Conservation (phyloP, 2,797 vertebrate genomes). For the Australoheros facetus region DNA sequence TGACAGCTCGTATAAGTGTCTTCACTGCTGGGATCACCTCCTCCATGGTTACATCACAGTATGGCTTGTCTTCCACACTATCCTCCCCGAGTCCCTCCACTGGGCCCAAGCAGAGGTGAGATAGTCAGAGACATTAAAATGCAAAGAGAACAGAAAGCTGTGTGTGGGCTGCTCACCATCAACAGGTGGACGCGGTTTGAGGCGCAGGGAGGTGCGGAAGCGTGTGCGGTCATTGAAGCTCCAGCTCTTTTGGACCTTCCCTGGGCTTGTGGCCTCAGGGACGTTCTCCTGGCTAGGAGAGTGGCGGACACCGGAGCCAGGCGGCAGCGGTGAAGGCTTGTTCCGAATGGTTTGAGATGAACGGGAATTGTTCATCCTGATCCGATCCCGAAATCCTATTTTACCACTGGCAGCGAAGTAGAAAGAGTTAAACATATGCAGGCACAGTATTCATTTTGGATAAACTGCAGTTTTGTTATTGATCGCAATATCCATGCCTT, state of each 20-base stretch:
- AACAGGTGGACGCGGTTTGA: slow-evolving; percentile 84
- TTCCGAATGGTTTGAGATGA: slow-evolving; percentile 84
- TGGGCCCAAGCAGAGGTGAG: slow-evolving; percentile 41
- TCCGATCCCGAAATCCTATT: slow-evolving; percentile 94
- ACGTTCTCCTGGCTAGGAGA: slow-evolving; percentile 91
- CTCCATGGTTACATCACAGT: slow-evolving; percentile 91
- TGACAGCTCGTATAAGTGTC: slow-evolving; percentile 92
- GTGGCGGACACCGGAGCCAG: slow-evolving; percentile 78
- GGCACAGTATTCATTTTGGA: neutral
- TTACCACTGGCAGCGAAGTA: slow-evolving; percentile 80
- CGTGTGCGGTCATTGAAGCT: slow-evolving; percentile 97
- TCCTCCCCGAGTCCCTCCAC: slow-evolving; percentile 88
- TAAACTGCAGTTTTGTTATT: slow-evolving; percentile 15
- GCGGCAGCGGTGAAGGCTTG: slow-evolving; percentile 82
- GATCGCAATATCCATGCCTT: slow-evolving; percentile 44
- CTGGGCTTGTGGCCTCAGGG: slow-evolving; percentile 86
- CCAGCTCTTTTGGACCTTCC: slow-evolving; percentile 98
- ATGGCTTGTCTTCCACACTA: slow-evolving; percentile 88
- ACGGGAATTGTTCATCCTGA: slow-evolving; percentile 89
- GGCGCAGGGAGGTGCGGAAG: slow-evolving; percentile 93
- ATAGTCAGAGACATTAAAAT: neutral
- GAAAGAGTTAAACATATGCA: slow-evolving; percentile 24
- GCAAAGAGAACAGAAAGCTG: neutral
- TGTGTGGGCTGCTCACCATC: slow-evolving; percentile 81
- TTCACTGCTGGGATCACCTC: slow-evolving; percentile 97